Evolutionary conservation across 2,113 vertebrate species (phyloP), one percentile per base, ranked within the genome.

Genomic region (Myanophis thanlyinensis): DNA sequence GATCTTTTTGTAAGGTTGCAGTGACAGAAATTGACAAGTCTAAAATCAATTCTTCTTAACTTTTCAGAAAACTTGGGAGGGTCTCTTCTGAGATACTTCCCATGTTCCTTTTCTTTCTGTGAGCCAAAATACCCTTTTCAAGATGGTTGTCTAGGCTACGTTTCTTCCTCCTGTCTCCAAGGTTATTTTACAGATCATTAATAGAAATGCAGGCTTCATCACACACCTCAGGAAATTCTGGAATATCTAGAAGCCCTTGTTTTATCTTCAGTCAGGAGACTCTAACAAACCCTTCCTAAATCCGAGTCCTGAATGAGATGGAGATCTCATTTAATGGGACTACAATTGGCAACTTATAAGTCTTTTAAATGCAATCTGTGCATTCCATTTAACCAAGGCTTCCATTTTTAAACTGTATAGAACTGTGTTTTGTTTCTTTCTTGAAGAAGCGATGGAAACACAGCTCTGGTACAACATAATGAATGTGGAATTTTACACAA

Each of bases 401-500:
- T 54, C 23, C 62, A 89, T 90, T 85, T 20, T 27, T 53, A 47
- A 49, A 85, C 15, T 48, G n/a, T 51, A 48, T 85, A 53, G 49
- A 89, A 46, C 62, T 53, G 53, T 20, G 9, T 46, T 86, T 90
- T 18, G 23, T 54, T 62, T 48, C 53, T 86, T 62, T 84, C 53
- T n/a, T 62, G 88, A 22, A n/a, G 40, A 56, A 87, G 87, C 6
- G 23, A 12, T 89, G 87, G 87, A 93, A 89, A 51, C 6, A 35
- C 30, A 62, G 44, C 4, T 93, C 35, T 51, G 27, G 73, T 53
- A 54, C 54, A 48, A 15, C 85, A 87, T 87, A 92, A 92, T 90
- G 23, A 87, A 87, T 44, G 18, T 92, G 93, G 51, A 86, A 49
- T 59, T 84, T 86, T 89, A 18, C 51, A 93, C 91, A 93, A 51